phyloP scores from a whole-genome alignment of 2,113 vertebrate species.

The Daubentonia madagascariensis region DNA sequence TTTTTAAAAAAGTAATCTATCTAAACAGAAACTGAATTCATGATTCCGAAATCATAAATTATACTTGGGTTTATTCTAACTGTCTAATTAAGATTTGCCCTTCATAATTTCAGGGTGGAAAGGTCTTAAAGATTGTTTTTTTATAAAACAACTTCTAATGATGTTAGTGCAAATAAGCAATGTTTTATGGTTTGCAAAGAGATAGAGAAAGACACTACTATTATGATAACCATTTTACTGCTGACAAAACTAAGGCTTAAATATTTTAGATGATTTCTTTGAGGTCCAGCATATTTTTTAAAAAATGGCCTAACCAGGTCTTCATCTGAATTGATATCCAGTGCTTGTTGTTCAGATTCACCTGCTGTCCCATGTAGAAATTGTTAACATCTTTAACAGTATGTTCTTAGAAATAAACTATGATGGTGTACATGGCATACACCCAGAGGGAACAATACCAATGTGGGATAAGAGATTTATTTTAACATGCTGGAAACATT shows the following conservation, averaged over 20 bases:
- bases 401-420: neutral
- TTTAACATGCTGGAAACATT: neutral
- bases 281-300: neutral
- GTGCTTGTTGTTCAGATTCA: neutral
- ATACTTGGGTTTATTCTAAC: neutral
- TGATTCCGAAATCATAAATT: neutral
- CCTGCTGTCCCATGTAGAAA: neutral
- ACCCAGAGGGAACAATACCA: neutral
- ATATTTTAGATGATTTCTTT: neutral
- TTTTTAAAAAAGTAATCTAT: neutral
- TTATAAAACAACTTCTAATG: neutral
- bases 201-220: neutral
- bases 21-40: neutral
- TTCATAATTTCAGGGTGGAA: neutral
- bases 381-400: neutral
- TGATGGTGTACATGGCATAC: no score
- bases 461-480: neutral
- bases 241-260: neutral
- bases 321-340: neutral
- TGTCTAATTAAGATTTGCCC: neutral
- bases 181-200: neutral
- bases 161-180: neutral
- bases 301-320: neutral
- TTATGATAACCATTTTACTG: neutral
- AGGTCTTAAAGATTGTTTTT: neutral